phyloP scores from a whole-genome alignment of 1,140 invertebrate species.

The Heliconius hermathena region DNA sequence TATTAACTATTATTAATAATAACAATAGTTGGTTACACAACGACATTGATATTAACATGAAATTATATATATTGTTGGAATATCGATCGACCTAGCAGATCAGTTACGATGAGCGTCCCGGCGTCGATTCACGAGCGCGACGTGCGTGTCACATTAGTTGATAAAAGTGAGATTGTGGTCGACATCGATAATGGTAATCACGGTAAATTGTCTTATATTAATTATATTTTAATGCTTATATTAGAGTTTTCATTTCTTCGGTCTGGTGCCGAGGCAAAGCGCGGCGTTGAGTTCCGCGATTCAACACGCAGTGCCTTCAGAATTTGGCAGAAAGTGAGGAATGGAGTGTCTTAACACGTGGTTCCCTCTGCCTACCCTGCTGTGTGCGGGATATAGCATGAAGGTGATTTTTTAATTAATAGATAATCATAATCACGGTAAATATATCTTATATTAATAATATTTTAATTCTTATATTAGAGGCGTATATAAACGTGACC shows the following conservation, averaged over 20 bases:
- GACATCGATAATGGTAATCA: conserved; percentile 35
- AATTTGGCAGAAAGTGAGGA: too few relatives aligned
- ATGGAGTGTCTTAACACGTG: too few relatives aligned
- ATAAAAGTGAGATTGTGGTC: conserved; percentile 38
- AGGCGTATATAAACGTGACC: too few relatives aligned
- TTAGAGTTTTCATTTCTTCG: too few relatives aligned
- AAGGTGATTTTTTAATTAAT: not conserved
- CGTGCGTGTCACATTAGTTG: conserved; percentile 29
- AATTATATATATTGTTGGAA: not conserved
- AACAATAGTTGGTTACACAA: not conserved
- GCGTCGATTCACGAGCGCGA: conserved; percentile 37
- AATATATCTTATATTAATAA: not conserved
- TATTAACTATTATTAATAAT: too few relatives aligned
- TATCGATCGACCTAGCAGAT: conserved; percentile 15
- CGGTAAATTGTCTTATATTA: conserved; percentile 28
- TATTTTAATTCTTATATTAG: too few relatives aligned
- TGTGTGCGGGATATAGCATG: too few relatives aligned
- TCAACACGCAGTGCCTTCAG: too few relatives aligned
- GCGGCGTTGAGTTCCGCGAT: too few relatives aligned
- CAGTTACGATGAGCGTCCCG: conserved; percentile 55
- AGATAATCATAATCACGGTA: conserved; percentile 36
- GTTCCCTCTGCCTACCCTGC: too few relatives aligned
- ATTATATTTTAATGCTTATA: too few relatives aligned
- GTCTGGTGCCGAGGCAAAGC: too few relatives aligned
- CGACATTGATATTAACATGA: not conserved